Conservation (phyloP, 2,888 invertebrate genomes). For the Pristionchus japonicus region DNA sequence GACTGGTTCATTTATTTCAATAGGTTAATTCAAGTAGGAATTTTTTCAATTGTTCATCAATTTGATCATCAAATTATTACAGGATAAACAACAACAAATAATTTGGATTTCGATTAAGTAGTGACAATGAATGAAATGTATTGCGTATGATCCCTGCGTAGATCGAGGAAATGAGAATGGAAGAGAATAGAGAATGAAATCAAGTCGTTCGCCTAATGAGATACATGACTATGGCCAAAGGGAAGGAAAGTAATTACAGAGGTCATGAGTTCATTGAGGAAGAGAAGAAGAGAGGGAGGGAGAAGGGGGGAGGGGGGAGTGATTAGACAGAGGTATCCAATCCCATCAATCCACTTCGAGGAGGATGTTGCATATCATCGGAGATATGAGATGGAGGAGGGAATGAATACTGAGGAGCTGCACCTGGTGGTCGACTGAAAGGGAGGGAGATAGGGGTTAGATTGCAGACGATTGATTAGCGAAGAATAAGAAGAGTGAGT, state of each 20-base stretch:
- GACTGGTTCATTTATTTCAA: background rate
- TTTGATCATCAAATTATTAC: conserved; percentile 1
- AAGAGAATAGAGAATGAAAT: background rate
- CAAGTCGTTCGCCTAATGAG: conserved; percentile 38
- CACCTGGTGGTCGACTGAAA: background rate
- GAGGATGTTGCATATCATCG: background rate
- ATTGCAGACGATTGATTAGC: too few species aligned
- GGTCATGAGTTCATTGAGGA: background rate
- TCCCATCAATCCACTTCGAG: conserved; percentile 27
- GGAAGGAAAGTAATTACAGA: background rate
- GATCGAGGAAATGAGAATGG: background rate
- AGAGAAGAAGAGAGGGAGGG: background rate
- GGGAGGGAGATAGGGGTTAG: too few species aligned
- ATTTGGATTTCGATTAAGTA: background rate
- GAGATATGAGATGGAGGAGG: conserved; percentile 44
- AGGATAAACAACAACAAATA: conserved; percentile 18
- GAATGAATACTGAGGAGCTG: conserved; percentile 38
- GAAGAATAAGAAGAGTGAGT: too few species aligned
- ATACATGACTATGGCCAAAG: conserved; percentile 12
- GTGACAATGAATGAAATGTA: background rate
- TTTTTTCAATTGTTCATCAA: conserved; percentile 30
- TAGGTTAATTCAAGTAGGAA: background rate
- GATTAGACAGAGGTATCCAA: conserved; percentile 41
- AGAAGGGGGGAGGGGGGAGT: background rate
- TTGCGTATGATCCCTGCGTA: conserved; percentile 34